Evolutionary conservation across 1,140 invertebrate genomes (phyloP).

Genomic region (Wasmannia auropunctata): DNA sequence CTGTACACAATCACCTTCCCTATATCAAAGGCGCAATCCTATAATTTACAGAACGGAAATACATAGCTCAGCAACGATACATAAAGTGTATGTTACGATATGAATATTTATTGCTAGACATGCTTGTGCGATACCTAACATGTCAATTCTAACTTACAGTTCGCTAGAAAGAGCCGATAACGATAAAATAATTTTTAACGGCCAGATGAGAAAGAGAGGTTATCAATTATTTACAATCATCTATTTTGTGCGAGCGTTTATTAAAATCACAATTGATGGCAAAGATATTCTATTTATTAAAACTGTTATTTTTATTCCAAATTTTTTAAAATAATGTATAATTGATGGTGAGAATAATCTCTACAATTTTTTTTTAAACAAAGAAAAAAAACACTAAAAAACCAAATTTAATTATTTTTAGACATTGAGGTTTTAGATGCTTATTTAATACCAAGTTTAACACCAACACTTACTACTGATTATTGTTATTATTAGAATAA

Average conservation of each 20-base stretch:
- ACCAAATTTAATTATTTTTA: too few species aligned
- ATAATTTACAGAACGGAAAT: conserved; percentile 20
- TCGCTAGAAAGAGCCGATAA: neutral
- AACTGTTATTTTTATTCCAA: neutral
- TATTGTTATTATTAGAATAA: too few species aligned
- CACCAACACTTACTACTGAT: too few species aligned
- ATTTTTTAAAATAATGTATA: too few species aligned
- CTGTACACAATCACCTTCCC: neutral
- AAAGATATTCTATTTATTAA: neutral
- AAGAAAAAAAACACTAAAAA: too few species aligned
- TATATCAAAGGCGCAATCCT: conserved; percentile 12
- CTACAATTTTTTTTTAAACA: neutral
- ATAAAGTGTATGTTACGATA: neutral
- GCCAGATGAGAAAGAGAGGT: neutral
- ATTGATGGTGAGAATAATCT: too few species aligned
- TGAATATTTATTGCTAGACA: conserved; percentile 21
- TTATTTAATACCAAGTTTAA: too few species aligned
- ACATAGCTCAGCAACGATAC: conserved; percentile 22
- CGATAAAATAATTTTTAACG: neutral
- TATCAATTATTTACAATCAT: neutral
- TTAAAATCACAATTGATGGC: neutral
- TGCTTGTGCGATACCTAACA: neutral
- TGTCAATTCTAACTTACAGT: neutral
- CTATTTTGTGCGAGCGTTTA: neutral
- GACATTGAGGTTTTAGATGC: too few species aligned